These are phyloP conservation scores for Psettodes erumei DNA, from an alignment of 2,113 vertebrate genomes.

Conservation along the genomic window DNA sequence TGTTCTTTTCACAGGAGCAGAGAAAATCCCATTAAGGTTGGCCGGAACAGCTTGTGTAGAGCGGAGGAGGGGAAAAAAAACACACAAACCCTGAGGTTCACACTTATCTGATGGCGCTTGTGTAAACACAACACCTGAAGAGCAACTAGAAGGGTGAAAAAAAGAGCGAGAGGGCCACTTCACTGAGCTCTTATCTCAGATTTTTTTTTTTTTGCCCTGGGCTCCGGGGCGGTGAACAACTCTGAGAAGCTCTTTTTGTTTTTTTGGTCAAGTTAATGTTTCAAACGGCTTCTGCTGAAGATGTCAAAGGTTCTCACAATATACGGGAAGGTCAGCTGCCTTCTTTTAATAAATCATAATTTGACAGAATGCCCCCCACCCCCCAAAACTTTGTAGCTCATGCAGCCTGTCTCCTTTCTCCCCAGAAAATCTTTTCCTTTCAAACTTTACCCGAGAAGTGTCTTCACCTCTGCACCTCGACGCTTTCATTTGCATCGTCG, in stretches of 20 bases:
- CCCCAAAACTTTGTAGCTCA: background rate
- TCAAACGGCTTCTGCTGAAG: constrained; percentile 26
- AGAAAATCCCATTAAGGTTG: constrained; percentile 46
- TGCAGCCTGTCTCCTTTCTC: background rate
- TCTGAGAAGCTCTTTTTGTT: constrained; percentile 18
- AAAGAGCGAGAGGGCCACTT: constrained; percentile 12
- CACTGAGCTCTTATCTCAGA: constrained; percentile 28
- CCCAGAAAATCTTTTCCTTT: background rate
- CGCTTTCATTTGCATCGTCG: constrained; percentile 32
- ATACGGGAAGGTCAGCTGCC: background rate
- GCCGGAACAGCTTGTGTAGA: constrained; percentile 48
- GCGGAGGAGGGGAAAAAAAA: constrained; percentile 3
- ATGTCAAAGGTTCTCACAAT: constrained; percentile 29
- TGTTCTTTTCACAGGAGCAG: constrained; percentile 34
- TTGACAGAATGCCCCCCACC: too few species aligned
- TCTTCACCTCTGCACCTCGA: constrained; percentile 8
- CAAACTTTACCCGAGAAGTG: constrained; percentile 25
- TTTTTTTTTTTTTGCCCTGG: constrained; percentile 35
- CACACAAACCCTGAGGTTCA: constrained; percentile 28
- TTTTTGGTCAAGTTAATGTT: constrained; percentile 15
- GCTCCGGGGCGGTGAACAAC: constrained; percentile 33
- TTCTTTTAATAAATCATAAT: background rate
- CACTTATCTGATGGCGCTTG: constrained; percentile 55
- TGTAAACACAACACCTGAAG: constrained; percentile 41
- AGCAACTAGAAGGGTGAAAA: constrained; percentile 34